Conservation (phyloP, 2,113 vertebrate species). For the Tetrax tetrax region DNA sequence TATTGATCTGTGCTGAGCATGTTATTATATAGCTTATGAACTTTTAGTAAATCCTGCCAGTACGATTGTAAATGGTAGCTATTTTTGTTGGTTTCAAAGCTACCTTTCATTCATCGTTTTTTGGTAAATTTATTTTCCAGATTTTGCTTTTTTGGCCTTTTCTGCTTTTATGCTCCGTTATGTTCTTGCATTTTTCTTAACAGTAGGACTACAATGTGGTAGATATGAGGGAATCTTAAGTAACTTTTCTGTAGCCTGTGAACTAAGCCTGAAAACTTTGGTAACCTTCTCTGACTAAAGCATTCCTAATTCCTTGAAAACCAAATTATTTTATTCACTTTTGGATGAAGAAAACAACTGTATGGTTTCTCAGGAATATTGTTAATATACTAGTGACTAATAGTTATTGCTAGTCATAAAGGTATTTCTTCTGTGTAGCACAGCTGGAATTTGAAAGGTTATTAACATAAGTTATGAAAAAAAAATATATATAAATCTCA, state of each 20-base stretch:
- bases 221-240: background rate
- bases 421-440: background rate
- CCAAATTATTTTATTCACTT: background rate
- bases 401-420: background rate
- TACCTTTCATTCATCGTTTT: background rate
- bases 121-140: background rate
- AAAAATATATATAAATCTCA: background rate
- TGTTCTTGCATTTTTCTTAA: background rate
- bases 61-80: background rate
- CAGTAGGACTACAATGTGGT: background rate
- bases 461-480: background rate
- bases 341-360: background rate
- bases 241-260: background rate
- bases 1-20: background rate
- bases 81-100: background rate
- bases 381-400: background rate
- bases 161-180: background rate
- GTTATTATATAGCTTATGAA: background rate
- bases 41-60: background rate
- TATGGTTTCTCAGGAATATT: background rate
- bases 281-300: background rate
- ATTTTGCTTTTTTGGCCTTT: background rate
- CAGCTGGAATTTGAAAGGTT: background rate
- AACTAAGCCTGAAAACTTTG: background rate
- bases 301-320: background rate